Evolutionary conservation across 1,140 invertebrate species (phyloP), one percentile per base, ranked within the genome.

Genomic region (Zophobas atratus): DNA sequence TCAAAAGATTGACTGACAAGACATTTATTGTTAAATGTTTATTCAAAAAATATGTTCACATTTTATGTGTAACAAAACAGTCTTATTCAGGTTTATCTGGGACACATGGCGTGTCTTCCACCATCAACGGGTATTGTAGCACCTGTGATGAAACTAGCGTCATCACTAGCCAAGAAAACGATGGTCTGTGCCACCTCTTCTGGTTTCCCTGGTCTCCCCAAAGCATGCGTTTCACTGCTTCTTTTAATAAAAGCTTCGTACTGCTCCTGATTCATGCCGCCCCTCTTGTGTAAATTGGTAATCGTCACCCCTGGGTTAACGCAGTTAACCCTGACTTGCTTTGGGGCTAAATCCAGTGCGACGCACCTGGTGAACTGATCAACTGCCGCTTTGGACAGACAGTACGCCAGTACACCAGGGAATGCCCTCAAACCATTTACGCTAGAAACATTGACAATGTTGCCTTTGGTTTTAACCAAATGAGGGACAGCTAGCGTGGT

Each of bases 401-500:
- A 94, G 84, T 98, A 98, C 0, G 95, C 92, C 46, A 95, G 85
- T 1, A 94, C 90, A 63, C 91, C 91, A 39, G 93, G 90, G 84
- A 95, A 95, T 0, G 95, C 91, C 84, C 96, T 87, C 1, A 96
- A 88, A 34, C 96, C 96, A 84, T 92, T 93, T 0, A 98, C 94
- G 85, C 96, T 98, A 1, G 96, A 98, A 0, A 98, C 93, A 86
- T 98, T 98, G 0, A 98, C 94, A 81, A 97, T 93, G 79, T 92
- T 94, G 35, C 96, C 96, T 87, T 96, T 94, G 0, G 92, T 92
- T 86, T 93, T 90, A 1, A 95, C 87, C 6, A 99, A 87, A 86
- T 97, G 90, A 0, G 97, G 96, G 0, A 95, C 92, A 41, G 94
- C 93, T 56, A 97, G 83, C 90, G 93, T 93, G 0, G 94, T 97